Conservation (phyloP, 2,888 invertebrate genomes). For the Meiosimyza decipiens region DNA sequence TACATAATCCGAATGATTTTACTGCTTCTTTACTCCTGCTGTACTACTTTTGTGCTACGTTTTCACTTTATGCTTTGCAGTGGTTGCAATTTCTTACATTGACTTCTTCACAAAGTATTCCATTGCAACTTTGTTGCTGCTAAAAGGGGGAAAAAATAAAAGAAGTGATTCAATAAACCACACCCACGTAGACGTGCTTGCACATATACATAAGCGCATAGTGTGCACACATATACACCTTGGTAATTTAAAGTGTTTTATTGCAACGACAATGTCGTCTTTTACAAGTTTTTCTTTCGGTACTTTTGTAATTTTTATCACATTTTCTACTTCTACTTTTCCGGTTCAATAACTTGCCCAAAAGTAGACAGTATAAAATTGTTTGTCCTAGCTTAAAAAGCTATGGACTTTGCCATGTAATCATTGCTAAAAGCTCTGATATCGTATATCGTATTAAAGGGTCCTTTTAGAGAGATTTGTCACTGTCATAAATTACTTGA, state of each 20-base stretch:
- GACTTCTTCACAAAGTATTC: neutral
- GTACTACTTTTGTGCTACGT: too few relatives aligned
- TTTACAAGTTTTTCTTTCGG: constrained; percentile 2
- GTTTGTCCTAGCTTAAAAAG: constrained; percentile 5
- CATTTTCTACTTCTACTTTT: neutral
- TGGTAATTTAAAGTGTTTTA: constrained; percentile 20
- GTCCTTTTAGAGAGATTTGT: too few relatives aligned
- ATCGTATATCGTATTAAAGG: too few relatives aligned
- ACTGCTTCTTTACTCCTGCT: too few relatives aligned
- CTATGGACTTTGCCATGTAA: neutral
- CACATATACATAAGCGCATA: too few relatives aligned
- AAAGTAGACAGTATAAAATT: constrained; percentile 26
- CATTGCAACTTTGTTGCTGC: too few relatives aligned
- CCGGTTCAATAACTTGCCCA: constrained; percentile 31
- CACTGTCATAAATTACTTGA: neutral
- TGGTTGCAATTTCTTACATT: constrained; percentile 4
- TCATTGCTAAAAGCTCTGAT: neutral
- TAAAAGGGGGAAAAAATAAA: neutral
- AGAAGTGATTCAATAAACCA: constrained; percentile 27
- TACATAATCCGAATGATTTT: too few relatives aligned
- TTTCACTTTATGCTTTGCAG: neutral
- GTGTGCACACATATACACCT: neutral
- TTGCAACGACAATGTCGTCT: constrained; percentile 16
- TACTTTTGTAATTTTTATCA: neutral
- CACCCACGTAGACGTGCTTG: neutral